Base-by-base conservation (phyloP, 2,888 invertebrate genomes). In the Morpho deidamia region DNA sequence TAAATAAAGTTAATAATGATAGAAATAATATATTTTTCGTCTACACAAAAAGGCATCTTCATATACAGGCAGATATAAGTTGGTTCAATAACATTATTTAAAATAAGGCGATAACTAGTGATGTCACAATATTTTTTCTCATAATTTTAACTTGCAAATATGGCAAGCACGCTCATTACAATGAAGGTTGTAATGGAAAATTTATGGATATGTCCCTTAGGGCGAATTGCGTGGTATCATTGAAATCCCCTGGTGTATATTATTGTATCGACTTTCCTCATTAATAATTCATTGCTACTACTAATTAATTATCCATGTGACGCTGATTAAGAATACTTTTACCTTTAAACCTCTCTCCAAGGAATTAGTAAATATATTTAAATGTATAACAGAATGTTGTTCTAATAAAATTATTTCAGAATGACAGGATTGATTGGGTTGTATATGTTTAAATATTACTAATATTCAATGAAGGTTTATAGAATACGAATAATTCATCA, bases 91-190 rank as follows among this genome's bases (percentile, higher is more conserved):
- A 33, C 44, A 12, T 44, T 45, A 44, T 43, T 50, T 38, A 42
- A 58, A 51, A 51, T 53, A 53, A 51, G 58, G 53, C 38, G 41
- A 45, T 49, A 52, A 58, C 12, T 11, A 38, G 11, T 48, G 47
- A 43, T 46, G 46, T 52, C 48, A 35, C 51, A 51, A 60, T 53
- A 42, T n/a, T n/a, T 55, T 58, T 55, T 52, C 55, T 52, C 32
- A 53, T 43, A 43, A 51, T 44, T 37, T 46, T 37, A 35, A 34
- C 14, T 51, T 49, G 37, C 45, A 45, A 55, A 55, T 58, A 58
- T 44, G 58, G 58, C n/a, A 41, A 44, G 41, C 12, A 43, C 14
- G 40, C 44, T 38, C 41, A 37, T 50, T 53, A 59, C 35, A 46
- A 14, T 38, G 55, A 58, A 60, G 59, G 58, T 49, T 58, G 38